Conservation (phyloP, 2,113 vertebrate genomes). For the Electrona antarctica region DNA sequence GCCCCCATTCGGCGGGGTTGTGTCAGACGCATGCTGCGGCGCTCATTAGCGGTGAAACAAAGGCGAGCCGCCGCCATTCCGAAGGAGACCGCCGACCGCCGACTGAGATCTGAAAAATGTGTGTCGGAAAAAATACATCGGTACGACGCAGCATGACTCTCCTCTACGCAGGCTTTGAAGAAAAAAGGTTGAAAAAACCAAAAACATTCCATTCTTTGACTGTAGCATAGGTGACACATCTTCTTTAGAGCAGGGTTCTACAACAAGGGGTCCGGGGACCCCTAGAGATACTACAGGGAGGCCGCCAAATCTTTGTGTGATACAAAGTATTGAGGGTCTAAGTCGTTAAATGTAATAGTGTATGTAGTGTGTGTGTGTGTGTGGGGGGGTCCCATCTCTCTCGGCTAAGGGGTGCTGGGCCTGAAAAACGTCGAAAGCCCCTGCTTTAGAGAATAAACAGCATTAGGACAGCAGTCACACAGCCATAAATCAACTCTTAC, state of each 20-base stretch:
- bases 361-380: too few relatives aligned
- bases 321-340: too few relatives aligned
- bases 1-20: constrained; percentile 62
- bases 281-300: too few relatives aligned
- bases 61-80: constrained; percentile 24
- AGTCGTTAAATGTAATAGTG: too few relatives aligned
- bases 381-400: too few relatives aligned
- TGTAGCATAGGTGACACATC: neutral
- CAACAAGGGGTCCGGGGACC: too few relatives aligned
- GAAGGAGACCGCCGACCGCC: constrained; percentile 29
- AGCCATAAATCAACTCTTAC: too few relatives aligned
- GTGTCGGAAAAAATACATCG: constrained; percentile 26
- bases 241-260: neutral
- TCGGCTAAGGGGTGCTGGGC: too few relatives aligned
- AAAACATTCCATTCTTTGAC: constrained; percentile 36
- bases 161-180: constrained; percentile 51
- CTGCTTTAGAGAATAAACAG: neutral
- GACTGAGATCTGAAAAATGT: constrained; percentile 66
- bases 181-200: neutral
- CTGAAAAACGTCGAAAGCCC: too few relatives aligned
- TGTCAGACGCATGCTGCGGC: constrained; percentile 14
- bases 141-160: constrained; percentile 35
- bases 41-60: constrained; percentile 66
- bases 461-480: neutral
- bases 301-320: too few relatives aligned